These are phyloP conservation scores for Prenolepis imparis DNA, from an alignment of 2,888 invertebrate species.

Conservation along the genomic window DNA sequence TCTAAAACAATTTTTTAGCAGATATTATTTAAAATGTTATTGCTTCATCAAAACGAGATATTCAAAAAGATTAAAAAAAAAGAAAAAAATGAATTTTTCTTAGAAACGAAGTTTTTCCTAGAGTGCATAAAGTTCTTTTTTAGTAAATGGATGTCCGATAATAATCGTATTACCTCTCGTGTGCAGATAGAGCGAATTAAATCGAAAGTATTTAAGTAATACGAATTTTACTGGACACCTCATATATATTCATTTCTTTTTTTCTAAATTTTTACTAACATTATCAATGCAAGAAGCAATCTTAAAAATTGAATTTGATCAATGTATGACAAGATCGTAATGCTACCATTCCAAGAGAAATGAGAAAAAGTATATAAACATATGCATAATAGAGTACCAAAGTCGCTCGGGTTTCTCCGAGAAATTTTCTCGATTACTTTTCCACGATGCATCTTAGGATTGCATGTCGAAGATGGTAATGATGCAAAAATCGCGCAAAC, in stretches of 20 bases:
- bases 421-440: conserved; percentile 66
- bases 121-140: conserved; percentile 71
- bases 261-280: conserved; percentile 69
- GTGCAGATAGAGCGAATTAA: too few species aligned
- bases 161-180: too few species aligned
- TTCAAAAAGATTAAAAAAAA: conserved; percentile 59
- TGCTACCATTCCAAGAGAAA: conserved; percentile 12
- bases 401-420: conserved; percentile 64
- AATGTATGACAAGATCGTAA: background rate
- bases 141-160: conserved; percentile 59
- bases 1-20: conserved; percentile 32
- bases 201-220: too few species aligned
- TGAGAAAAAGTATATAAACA: background rate
- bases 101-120: conserved; percentile 64
- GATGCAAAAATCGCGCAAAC: conserved; percentile 34
- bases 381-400: conserved; percentile 52
- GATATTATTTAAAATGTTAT: conserved; percentile 35
- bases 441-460: conserved; percentile 66
- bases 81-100: conserved; percentile 45
- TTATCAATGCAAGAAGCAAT: conserved; percentile 63
- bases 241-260: conserved; percentile 76
- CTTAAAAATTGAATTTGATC: conserved; percentile 27
- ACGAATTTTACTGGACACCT: conserved; percentile 35
- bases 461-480: conserved; percentile 62
- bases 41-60: conserved; percentile 7